Base-by-base conservation (phyloP, 2,888 invertebrate species). In the Xestoiulus laeticollis region DNA sequence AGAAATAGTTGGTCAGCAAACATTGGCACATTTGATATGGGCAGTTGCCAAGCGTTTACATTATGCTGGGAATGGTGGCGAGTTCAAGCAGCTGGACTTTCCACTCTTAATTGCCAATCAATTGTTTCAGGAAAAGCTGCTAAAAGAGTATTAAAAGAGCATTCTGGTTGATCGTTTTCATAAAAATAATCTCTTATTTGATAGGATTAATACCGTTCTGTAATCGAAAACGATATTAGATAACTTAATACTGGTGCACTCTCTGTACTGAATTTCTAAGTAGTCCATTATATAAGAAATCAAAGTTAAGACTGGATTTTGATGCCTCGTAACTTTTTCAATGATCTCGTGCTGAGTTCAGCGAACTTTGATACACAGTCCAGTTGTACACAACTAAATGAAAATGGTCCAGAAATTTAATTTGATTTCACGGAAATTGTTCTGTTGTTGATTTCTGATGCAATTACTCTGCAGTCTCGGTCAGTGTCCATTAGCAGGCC, bases 21-120 rank as follows among this genome's bases (percentile, higher is more conserved):
- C n/a, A n/a, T 59, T 59, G 59, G n/a, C 59, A 59, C 59, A 8
- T 59, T 59, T 59, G 59, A 59, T 59, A 59, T 19, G 59, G n/a
- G n/a, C n/a, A 59, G 59, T 59, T 59, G 59, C 59, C 59, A 59
- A n/a, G 59, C 59, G 59, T 59, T 59, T n/a, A n/a, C 59, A n/a
- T 59, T 59, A 59, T 59, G n/a, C n/a, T n/a, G 59, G 19, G 19
- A n/a, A n/a, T 59, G 59, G 59, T n/a, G 0, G 59, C 19, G 59
- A 59, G 19, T 19, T 19, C 59, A 6, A 19, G 8, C 59, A 59
- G 59, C 59, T 59, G 59, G 0, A 59, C 19, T 59, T 59, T 59
- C 3, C n/a, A 59, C 59, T 59, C 6, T n/a, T 59, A n/a, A 59
- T 59, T 19, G n/a, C 59, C 59, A 19, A 59, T 59, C 59, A 59